Evolutionary conservation across 2,888 invertebrate species (phyloP).

Genomic region (Meliscaeva auricollis): DNA sequence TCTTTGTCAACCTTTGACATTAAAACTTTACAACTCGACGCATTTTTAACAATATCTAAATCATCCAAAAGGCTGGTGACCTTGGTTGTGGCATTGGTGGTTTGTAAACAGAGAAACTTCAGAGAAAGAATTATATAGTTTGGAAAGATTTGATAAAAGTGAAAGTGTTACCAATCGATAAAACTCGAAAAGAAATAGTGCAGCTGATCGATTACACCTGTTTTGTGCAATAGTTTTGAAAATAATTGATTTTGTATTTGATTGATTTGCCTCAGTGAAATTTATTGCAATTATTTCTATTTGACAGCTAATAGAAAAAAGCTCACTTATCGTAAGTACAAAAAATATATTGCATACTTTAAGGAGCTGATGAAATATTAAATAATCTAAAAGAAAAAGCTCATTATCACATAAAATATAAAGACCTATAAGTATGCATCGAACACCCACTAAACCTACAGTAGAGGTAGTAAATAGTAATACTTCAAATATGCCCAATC

Average conservation of each 20-base stretch:
- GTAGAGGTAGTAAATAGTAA: neutral
- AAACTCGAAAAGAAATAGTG: neutral
- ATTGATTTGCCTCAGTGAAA: constrained; percentile 1
- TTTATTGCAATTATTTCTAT: constrained; percentile 2
- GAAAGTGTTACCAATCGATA: neutral
- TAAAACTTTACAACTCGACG: constrained; percentile 16
- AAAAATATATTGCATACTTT: neutral
- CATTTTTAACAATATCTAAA: constrained; percentile 25
- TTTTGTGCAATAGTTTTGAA: constrained; percentile 2
- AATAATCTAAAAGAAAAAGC: neutral
- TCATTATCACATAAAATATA: neutral
- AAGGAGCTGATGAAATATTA: neutral
- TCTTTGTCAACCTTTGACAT: constrained; percentile 26
- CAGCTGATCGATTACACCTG: neutral
- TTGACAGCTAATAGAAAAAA: neutral
- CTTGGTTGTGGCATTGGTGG: neutral
- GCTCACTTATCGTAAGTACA: neutral
- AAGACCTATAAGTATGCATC: neutral
- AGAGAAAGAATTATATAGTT: neutral
- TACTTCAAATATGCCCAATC: neutral
- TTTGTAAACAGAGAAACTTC: constrained; percentile 12
- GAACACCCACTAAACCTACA: neutral
- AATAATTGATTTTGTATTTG: neutral
- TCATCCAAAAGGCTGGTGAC: constrained; percentile 10
- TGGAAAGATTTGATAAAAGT: neutral